These are phyloP conservation scores for Crocallis elinguaria DNA, from an alignment of 2,888 invertebrate species.

Conservation along the genomic window DNA sequence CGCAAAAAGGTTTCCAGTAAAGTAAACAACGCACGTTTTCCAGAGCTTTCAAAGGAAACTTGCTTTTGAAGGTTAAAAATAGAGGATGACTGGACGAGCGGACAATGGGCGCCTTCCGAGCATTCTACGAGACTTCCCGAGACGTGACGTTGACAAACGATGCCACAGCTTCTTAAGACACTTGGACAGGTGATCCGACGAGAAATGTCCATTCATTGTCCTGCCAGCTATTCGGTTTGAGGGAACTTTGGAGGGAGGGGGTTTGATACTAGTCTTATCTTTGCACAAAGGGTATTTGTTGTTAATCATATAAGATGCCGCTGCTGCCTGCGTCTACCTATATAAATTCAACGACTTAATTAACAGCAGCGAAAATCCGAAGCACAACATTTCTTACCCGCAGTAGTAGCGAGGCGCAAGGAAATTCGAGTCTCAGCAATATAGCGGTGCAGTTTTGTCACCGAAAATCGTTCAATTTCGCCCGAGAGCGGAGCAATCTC, in stretches of 20 bases:
- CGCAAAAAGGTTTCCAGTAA: slow-evolving; percentile 16
- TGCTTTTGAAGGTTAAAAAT: slow-evolving; percentile 57
- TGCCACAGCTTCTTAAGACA: slow-evolving; percentile 59
- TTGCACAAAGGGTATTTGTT: slow-evolving; percentile 41
- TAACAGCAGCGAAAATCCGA: slow-evolving; percentile 12
- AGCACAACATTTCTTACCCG: slow-evolving; percentile 6
- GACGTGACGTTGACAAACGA: slow-evolving; percentile 73
- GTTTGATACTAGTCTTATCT: slow-evolving; percentile 38
- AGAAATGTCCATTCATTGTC: slow-evolving; percentile 68
- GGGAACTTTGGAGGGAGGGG: slow-evolving; percentile 32
- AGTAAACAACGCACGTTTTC: slow-evolving; percentile 32
- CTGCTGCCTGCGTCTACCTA: slow-evolving; percentile 12
- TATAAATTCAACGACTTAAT: slow-evolving; percentile 15
- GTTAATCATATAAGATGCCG: slow-evolving; percentile 33
- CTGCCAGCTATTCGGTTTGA: slow-evolving; percentile 50
- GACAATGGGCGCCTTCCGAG: slow-evolving; percentile 63
- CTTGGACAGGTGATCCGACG: slow-evolving; percentile 75
- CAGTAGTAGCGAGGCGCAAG: slow-evolving; percentile 1
- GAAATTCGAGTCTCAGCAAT: slow-evolving; percentile 20
- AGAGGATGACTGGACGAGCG: slow-evolving; percentile 55
- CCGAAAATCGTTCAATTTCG: slow-evolving; percentile 34
- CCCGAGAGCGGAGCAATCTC: slow-evolving; percentile 40
- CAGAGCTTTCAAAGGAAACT: slow-evolving; percentile 36
- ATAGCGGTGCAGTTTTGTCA: slow-evolving; percentile 31
- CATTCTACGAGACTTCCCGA: slow-evolving; percentile 51